Conservation (phyloP, 2,113 vertebrate species). For the Vidua chalybeata region DNA sequence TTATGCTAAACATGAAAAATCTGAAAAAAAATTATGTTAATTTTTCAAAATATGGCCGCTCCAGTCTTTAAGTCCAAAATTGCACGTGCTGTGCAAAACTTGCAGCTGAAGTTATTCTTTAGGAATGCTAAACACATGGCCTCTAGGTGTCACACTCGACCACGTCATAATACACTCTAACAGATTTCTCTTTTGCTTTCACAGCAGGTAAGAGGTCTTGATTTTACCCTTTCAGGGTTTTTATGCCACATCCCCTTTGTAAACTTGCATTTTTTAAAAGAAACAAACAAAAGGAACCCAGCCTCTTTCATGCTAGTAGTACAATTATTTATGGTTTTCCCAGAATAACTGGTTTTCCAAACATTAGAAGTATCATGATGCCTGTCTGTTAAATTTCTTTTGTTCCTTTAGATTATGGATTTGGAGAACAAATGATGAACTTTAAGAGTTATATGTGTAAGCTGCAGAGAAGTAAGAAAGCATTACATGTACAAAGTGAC, state of each 20-base stretch:
- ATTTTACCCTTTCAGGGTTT: background rate
- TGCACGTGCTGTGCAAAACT: background rate
- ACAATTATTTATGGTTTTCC: background rate
- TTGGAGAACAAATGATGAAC: background rate
- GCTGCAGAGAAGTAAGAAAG: background rate
- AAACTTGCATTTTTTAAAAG: background rate
- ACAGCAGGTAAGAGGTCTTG: background rate
- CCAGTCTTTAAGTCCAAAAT: background rate
- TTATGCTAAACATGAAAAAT: background rate
- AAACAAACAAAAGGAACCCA: background rate
- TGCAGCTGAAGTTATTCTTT: background rate
- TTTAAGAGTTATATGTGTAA: background rate
- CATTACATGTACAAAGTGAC: background rate
- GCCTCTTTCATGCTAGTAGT: background rate
- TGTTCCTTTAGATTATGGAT: background rate
- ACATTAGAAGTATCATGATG: accelerated
- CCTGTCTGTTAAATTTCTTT: background rate
- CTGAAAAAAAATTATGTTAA: accelerated
- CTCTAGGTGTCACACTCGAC: slow-evolving; percentile 80
- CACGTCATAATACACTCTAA: background rate
- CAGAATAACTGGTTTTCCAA: background rate
- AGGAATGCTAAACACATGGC: slow-evolving; percentile 5
- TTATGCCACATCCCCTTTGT: background rate
- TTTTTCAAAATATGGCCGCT: background rate
- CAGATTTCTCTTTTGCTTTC: background rate